These are phyloP conservation scores for Pipistrellus pipistrellus DNA, from an alignment of 2,797 vertebrate genomes.

Conservation along the genomic window DNA sequence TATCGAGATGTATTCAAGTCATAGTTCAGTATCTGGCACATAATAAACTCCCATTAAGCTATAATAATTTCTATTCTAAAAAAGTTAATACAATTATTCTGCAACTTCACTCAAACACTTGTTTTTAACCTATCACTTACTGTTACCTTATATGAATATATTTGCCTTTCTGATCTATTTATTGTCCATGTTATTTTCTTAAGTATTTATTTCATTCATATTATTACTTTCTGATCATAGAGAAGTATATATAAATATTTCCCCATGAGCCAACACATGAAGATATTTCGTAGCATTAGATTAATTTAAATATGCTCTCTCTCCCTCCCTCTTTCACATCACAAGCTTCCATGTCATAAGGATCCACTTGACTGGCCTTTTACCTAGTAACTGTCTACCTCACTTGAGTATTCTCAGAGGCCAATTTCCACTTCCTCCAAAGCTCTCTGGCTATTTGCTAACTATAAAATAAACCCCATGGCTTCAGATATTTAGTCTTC, in stretches of 20 bases:
- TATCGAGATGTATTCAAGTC: neutral
- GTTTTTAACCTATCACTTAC: neutral
- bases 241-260: neutral
- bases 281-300: neutral
- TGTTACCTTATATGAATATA: neutral
- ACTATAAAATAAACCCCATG: neutral
- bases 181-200: neutral
- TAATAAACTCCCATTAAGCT: neutral
- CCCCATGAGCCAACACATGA: neutral
- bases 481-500: rapidly evolving
- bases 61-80: neutral
- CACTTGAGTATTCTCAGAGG: neutral
- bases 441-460: neutral
- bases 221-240: neutral
- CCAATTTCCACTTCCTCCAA: neutral
- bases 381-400: neutral
- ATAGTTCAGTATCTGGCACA: neutral
- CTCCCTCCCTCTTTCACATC: no score
- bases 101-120: neutral
- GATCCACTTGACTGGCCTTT: neutral
- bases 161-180: neutral
- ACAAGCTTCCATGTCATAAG: no score
- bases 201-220: neutral
- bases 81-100: neutral
- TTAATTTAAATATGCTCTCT: neutral